Evolutionary conservation across 2,113 vertebrate species (phyloP).

Genomic region (Sardina pilchardus): DNA sequence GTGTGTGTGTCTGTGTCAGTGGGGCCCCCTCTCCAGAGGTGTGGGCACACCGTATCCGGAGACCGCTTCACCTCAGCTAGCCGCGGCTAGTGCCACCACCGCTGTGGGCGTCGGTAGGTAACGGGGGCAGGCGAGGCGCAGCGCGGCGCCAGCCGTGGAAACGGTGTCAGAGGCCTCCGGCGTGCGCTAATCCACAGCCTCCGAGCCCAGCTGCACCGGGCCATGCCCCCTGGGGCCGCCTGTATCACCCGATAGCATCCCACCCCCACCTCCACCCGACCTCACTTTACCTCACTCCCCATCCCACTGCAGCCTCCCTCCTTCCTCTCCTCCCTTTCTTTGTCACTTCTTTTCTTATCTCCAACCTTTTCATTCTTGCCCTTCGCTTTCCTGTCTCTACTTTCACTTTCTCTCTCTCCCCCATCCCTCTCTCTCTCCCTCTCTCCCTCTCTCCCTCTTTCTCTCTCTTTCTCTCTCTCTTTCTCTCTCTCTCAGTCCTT

Average conservation of each 20-base stretch:
- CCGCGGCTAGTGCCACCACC: not conserved
- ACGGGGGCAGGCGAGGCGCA: conserved; percentile 9
- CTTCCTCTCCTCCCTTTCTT: not conserved
- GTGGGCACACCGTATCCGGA: not conserved
- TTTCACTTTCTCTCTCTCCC: not conserved
- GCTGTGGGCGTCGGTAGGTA: not conserved
- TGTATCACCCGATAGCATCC: conserved; percentile 56
- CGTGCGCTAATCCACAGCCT: conserved; percentile 59
- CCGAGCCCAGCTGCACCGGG: conserved; percentile 31
- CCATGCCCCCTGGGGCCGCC: conserved; percentile 52
- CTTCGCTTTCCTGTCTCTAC: not conserved
- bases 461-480: not conserved
- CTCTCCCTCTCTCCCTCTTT: not conserved
- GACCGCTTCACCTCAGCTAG: not conserved
- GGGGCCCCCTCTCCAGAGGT: not conserved
- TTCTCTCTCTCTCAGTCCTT: conserved; percentile 28
- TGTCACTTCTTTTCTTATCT: not conserved
- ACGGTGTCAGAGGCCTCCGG: conserved; percentile 59
- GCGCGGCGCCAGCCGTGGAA: conserved; percentile 60
- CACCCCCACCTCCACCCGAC: conserved; percentile 29
- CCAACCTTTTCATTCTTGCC: not conserved
- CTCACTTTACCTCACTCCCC: not conserved
- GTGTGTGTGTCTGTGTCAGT: conserved; percentile 15
- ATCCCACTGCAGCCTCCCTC: not conserved
- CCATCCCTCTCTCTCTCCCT: not conserved